Evolutionary conservation across 2,113 vertebrate species (phyloP).

Genomic region (Strix aluco): DNA sequence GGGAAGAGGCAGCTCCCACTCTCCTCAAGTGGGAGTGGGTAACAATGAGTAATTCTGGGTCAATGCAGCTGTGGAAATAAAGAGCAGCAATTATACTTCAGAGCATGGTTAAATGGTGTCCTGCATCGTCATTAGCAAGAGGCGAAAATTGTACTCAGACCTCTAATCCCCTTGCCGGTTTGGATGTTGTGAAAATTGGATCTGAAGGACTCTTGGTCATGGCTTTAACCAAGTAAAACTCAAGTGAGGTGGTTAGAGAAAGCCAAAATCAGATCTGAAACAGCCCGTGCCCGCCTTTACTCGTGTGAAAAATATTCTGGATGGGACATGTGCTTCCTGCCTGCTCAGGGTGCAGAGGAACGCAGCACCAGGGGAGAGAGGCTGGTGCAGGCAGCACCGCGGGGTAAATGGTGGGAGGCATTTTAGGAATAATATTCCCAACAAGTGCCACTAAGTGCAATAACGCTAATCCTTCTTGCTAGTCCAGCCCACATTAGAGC

Average conservation of each 20-base stretch:
- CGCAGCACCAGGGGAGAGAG: accelerated
- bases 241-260: neutral
- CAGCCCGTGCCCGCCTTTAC: neutral
- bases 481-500: neutral
- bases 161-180: neutral
- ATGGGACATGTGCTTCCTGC: accelerated
- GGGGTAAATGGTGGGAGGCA: no score
- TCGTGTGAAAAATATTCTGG: accelerated
- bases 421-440: no score
- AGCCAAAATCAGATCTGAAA: neutral
- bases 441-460: neutral
- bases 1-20: neutral
- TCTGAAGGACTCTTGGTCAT: neutral
- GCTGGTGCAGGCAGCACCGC: accelerated
- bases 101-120: neutral
- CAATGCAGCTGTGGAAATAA: no score
- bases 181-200: neutral
- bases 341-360: no score
- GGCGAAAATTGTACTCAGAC: neutral
- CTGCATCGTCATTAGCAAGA: neutral
- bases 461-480: no score
- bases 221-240: neutral
- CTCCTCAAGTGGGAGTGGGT: neutral
- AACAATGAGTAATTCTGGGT: neutral
- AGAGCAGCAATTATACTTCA: neutral